Percentiles rank a stretch among this genome's conserved stretches.
These are phyloP conservation scores for Euzophera pinguis DNA, from an alignment of 2,888 invertebrate species.

Conservation along the genomic window DNA sequence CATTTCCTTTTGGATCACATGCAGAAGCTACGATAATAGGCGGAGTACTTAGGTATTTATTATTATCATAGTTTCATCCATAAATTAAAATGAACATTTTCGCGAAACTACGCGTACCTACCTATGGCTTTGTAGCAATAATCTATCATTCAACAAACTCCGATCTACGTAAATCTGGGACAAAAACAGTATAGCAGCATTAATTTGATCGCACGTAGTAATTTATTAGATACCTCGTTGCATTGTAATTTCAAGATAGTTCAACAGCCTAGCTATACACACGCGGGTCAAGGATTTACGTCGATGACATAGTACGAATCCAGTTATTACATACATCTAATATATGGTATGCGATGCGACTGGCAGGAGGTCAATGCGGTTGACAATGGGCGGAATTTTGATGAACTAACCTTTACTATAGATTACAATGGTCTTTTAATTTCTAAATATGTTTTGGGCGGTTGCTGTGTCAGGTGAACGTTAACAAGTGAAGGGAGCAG, in stretches of 20 bases:
- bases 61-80: background rate
- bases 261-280: constrained; percentile 23
- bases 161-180: constrained; percentile 1
- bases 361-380: background rate
- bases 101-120: background rate
- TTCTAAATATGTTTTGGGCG: background rate
- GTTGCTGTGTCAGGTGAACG: background rate
- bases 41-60: background rate
- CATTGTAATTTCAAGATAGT: constrained; percentile 19
- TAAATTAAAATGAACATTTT: background rate
- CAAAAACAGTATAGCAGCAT: constrained; percentile 1
- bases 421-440: background rate
- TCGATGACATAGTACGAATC: constrained; percentile 21
- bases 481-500: background rate
- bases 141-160: constrained; percentile 1
- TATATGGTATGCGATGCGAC: background rate
- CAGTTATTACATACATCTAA: constrained; percentile 3
- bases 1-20: background rate
- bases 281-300: constrained; percentile 24
- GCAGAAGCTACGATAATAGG: background rate
- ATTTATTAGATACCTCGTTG: constrained; percentile 15
- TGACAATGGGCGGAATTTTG: constrained; percentile 6
- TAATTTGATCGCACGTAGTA: constrained; percentile 3
- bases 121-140: background rate
- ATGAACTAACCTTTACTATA: background rate